These are phyloP conservation scores for Myodes glareolus DNA, from an alignment of 2,113 vertebrate species.

Conservation along the genomic window DNA sequence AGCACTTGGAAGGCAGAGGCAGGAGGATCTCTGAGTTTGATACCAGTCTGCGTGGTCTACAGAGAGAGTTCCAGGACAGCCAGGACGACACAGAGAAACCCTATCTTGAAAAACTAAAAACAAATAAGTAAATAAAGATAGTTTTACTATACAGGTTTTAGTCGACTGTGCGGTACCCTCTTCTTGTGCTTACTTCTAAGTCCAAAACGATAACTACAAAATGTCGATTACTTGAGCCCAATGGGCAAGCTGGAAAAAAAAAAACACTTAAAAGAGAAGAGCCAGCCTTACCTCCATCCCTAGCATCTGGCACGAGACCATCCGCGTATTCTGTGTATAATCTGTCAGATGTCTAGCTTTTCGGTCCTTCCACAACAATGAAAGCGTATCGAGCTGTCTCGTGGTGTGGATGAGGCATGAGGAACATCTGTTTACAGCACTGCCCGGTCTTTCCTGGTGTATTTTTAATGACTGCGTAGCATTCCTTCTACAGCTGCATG, in stretches of 20 bases:
- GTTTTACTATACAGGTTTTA: not conserved
- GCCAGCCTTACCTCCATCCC: not conserved
- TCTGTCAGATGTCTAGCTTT: not conserved
- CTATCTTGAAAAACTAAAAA: not conserved
- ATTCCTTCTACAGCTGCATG: not conserved
- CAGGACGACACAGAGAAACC: not conserved
- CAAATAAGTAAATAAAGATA: not conserved
- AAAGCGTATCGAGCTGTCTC: not conserved
- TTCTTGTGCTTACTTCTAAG: not conserved
- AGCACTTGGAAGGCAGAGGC: not conserved
- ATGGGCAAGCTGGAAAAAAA: not conserved
- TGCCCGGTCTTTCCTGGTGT: not conserved
- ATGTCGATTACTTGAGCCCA: not conserved
- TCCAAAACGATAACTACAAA: not conserved
- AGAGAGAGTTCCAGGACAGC: not conserved
- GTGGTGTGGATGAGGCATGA: not conserved
- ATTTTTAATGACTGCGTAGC: not conserved
- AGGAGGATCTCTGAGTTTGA: not conserved
- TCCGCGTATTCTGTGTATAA: not conserved
- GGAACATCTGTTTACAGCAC: not conserved
- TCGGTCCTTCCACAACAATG: constrained; percentile 3
- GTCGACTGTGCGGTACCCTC: not conserved
- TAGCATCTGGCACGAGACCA: not conserved
- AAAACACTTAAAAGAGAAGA: not conserved
- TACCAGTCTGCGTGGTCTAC: not conserved